Evolutionary conservation across 2,888 invertebrate genomes (phyloP).

Genomic region (Euplexia lucipara): DNA sequence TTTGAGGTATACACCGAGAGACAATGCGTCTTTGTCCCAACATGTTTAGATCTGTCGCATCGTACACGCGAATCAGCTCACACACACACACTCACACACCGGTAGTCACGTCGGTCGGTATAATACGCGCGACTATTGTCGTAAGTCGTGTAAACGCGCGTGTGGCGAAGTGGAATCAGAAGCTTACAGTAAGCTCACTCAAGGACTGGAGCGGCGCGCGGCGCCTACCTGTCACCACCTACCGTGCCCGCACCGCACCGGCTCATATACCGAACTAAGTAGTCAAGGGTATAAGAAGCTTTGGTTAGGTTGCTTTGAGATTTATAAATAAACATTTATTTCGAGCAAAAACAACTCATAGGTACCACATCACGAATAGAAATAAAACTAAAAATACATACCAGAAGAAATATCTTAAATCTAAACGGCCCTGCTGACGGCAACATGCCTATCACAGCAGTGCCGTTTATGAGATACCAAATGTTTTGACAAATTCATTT

Average conservation of each 20-base stretch:
- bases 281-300: not conserved
- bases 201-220: slow-evolving; percentile 9
- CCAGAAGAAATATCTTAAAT: too few relatives aligned
- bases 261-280: not conserved
- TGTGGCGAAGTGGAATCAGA: slow-evolving; percentile 30
- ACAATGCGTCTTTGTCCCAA: not conserved
- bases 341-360: too few relatives aligned
- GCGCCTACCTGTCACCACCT: slow-evolving; percentile 13
- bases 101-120: not conserved
- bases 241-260: not conserved
- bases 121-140: slow-evolving; percentile 4
- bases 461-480: slow-evolving; percentile 1
- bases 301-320: slow-evolving; percentile 3
- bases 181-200: slow-evolving; percentile 42
- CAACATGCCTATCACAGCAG: too few relatives aligned
- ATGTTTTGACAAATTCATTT: not conserved
- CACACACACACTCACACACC: too few relatives aligned
- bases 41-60: slow-evolving; percentile 1
- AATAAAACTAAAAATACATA: too few relatives aligned
- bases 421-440: too few relatives aligned
- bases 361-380: too few relatives aligned
- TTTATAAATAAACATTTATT: too few relatives aligned
- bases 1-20: not conserved
- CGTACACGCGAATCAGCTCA: not conserved
- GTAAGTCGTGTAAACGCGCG: slow-evolving; percentile 16